Percentiles rank a stretch among this genome's conserved stretches.
These are phyloP conservation scores for Leiothrix lutea DNA, from an alignment of 2,113 vertebrate genomes.

Conservation along the genomic window DNA sequence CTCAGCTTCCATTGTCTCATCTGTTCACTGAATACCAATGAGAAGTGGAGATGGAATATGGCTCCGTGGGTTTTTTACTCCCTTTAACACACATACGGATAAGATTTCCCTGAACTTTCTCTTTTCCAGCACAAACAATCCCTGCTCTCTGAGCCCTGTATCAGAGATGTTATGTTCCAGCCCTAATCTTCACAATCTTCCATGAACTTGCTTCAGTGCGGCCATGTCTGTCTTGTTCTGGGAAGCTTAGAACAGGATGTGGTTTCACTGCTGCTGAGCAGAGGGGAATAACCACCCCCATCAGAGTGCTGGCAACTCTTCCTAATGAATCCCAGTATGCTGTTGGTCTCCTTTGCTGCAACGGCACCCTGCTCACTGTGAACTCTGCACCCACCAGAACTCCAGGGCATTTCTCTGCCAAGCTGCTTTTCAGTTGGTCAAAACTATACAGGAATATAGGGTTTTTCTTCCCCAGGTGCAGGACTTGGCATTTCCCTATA, in stretches of 20 bases:
- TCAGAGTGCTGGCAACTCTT: neutral
- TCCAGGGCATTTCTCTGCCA: neutral
- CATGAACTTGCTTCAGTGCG: neutral
- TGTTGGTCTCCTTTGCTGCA: neutral
- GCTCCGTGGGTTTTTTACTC: neutral
- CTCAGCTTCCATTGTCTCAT: fast-evolving
- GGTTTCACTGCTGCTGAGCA: neutral
- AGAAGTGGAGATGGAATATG: neutral
- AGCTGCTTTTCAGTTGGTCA: neutral
- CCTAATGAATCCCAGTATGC: neutral
- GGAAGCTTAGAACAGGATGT: neutral
- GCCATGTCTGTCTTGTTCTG: neutral
- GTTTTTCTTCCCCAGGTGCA: neutral
- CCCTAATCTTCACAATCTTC: neutral
- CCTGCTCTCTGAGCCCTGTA: neutral
- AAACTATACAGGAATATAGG: neutral
- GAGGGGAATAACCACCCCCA: neutral
- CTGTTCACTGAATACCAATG: neutral
- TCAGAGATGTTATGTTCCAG: neutral
- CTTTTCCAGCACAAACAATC: neutral
- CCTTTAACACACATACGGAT: neutral
- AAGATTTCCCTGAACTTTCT: neutral
- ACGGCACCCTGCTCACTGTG: neutral
- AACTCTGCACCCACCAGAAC: neutral
- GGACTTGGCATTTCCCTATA: neutral